A percentile compares a stretch with the other conserved stretches of the same genome.
phyloP scores from a whole-genome alignment of 2,797 vertebrate genomes.

The Meda fulgida region DNA sequence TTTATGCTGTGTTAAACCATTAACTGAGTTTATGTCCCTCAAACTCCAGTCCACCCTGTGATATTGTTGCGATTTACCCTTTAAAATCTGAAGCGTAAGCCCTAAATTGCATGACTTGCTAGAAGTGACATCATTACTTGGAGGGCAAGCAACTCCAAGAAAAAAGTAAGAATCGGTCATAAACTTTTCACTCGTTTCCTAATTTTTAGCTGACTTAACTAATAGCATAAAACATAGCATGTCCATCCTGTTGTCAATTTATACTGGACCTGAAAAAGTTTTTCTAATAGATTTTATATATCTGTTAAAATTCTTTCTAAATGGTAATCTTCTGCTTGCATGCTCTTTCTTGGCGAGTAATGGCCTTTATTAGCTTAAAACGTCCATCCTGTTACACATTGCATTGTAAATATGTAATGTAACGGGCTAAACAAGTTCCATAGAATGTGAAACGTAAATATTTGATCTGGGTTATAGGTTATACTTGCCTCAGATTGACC shows the following conservation, averaged over 20 bases:
- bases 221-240: background rate
- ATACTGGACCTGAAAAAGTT: background rate
- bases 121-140: background rate
- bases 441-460: background rate
- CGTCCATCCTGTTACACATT: background rate
- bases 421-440: background rate
- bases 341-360: background rate
- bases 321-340: background rate
- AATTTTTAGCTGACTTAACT: background rate
- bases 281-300: background rate
- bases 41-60: background rate
- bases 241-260: background rate
- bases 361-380: background rate
- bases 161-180: background rate
- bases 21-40: background rate
- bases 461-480: background rate
- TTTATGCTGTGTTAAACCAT: background rate
- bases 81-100: background rate
- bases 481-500: background rate
- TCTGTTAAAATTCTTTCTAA: background rate
- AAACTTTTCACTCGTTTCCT: background rate
- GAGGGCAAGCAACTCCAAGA: background rate
- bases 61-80: background rate
- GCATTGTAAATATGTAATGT: background rate
- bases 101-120: background rate